Evolutionary conservation across 2,113 vertebrate genomes (phyloP).

Genomic region (Orientallactaga bullata): DNA sequence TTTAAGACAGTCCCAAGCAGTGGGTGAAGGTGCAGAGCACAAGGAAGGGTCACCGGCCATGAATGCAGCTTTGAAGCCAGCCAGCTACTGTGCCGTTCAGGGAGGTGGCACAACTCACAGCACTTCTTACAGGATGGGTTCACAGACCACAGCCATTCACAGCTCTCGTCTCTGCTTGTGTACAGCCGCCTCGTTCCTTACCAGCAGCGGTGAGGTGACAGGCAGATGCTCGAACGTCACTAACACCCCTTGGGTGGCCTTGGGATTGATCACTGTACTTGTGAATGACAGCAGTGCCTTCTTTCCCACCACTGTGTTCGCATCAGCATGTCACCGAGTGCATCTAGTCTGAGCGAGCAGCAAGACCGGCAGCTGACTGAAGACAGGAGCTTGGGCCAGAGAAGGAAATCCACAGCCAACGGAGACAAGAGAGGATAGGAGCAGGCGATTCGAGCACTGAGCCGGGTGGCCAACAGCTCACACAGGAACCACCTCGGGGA

Average conservation of each 20-base stretch:
- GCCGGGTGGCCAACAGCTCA: slow-evolving; percentile 76
- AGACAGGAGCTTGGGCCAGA: slow-evolving; percentile 66
- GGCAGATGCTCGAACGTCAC: no score
- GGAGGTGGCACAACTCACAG: fast-evolving
- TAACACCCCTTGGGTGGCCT: background rate
- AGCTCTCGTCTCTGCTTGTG: background rate
- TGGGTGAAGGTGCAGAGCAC: fast-evolving
- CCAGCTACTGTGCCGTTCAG: fast-evolving
- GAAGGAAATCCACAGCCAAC: slow-evolving; percentile 76
- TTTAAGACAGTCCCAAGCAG: fast-evolving
- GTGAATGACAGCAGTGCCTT: background rate
- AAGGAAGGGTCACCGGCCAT: background rate
- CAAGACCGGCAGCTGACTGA: slow-evolving; percentile 65
- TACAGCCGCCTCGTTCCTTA: fast-evolving
- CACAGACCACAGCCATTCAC: background rate
- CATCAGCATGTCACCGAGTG: background rate
- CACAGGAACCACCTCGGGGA: slow-evolving; percentile 77
- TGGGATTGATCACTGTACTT: fast-evolving
- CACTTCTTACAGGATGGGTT: fast-evolving
- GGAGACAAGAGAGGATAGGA: slow-evolving; percentile 71
- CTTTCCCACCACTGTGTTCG: background rate
- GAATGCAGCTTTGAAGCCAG: fast-evolving
- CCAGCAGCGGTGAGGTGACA: background rate
- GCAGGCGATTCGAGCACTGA: slow-evolving; percentile 75
- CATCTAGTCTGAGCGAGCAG: slow-evolving; percentile 59